Conservation (phyloP, 2,113 vertebrate genomes). For the Oncorhynchus kisutch region DNA sequence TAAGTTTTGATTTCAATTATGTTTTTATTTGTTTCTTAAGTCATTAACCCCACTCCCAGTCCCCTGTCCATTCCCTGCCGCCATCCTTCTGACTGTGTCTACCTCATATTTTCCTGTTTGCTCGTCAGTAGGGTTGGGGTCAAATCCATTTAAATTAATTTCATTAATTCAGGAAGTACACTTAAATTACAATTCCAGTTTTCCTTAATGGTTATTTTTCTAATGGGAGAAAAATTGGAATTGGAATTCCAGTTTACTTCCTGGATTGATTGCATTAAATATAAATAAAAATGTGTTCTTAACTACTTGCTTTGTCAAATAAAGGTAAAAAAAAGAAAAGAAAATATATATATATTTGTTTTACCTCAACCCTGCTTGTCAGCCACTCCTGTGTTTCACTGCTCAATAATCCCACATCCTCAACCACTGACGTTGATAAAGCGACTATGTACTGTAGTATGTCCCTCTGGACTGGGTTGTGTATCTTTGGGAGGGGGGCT, state of each 20-base stretch:
- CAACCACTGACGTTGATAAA: background rate
- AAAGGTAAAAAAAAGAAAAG: too few species aligned
- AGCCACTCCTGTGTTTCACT: background rate
- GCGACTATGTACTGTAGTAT: background rate
- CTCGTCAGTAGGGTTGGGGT: slow-evolving; percentile 10
- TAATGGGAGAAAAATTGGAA: too few species aligned
- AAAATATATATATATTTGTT: too few species aligned
- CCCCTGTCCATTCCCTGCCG: slow-evolving; percentile 19
- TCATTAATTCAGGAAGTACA: too few species aligned
- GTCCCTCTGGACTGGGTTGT: background rate
- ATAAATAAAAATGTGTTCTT: too few species aligned
- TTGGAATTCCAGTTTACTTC: too few species aligned
- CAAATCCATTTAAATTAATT: too few species aligned
- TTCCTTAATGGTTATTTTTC: too few species aligned
- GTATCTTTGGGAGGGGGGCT: background rate
- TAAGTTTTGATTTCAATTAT: slow-evolving; percentile 68
- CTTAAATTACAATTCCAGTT: too few species aligned
- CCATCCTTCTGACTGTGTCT: slow-evolving; percentile 30
- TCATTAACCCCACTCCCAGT: slow-evolving; percentile 14
- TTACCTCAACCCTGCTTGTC: too few species aligned
- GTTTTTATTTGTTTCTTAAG: slow-evolving; percentile 43
- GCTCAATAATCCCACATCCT: background rate
- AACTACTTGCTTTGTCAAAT: too few species aligned
- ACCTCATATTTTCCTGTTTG: slow-evolving; percentile 33
- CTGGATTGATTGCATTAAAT: too few species aligned